Conservation (phyloP, 2,888 invertebrate genomes). For the Scelioninae gen. 2 region DNA sequence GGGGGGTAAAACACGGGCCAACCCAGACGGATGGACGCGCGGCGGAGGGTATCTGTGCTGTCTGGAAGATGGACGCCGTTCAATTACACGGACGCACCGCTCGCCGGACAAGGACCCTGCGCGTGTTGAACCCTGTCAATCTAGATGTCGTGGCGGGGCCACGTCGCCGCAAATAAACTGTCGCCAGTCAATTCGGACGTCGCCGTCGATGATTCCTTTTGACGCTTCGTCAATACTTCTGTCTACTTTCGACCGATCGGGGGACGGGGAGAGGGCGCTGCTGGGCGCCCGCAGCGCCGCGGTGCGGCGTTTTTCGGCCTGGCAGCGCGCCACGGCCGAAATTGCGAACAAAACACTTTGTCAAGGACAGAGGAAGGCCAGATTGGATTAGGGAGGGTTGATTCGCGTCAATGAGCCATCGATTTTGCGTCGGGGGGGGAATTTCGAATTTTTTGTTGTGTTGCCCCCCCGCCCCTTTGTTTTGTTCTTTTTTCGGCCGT, state of each 20-base stretch:
- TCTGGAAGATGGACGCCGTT: conserved; percentile 67
- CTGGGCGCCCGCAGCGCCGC: conserved; percentile 7
- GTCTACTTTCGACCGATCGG: not conserved
- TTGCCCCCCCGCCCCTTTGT: not conserved
- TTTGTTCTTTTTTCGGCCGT: no score
- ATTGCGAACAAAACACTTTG: conserved; percentile 36
- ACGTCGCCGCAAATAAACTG: conserved; percentile 55
- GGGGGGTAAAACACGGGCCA: conserved; percentile 11
- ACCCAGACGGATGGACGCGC: conserved; percentile 57
- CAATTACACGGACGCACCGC: conserved; percentile 67
- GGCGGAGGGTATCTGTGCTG: conserved; percentile 59
- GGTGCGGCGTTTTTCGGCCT: not conserved
- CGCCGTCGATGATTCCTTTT: conserved; percentile 24
- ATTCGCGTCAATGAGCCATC: conserved; percentile 40
- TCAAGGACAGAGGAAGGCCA: conserved; percentile 30
- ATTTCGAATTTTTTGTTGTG: conserved; percentile 28
- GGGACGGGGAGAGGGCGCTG: not conserved
- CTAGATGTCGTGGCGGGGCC: conserved; percentile 29
- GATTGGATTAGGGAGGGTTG: conserved; percentile 43
- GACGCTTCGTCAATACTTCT: conserved; percentile 37
- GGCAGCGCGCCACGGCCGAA: conserved; percentile 27
- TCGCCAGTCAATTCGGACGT: conserved; percentile 22
- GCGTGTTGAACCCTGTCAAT: conserved; percentile 59
- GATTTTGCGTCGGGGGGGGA: conserved; percentile 28
- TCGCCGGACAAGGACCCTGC: conserved; percentile 45